phyloP scores from a whole-genome alignment of 2,113 vertebrate species.

The Petaurus breviceps region DNA sequence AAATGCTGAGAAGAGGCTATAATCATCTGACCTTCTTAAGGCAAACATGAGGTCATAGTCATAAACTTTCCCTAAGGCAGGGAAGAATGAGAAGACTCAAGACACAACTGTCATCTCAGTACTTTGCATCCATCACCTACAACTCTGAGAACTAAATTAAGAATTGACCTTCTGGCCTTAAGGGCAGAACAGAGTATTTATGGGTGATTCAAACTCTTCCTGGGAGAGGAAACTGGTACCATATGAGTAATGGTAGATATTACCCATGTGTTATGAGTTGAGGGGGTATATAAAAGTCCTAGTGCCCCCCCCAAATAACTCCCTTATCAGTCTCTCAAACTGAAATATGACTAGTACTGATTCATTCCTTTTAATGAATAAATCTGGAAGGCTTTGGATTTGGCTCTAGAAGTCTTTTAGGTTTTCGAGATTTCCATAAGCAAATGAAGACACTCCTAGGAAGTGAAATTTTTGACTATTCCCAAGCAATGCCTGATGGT shows the following conservation, averaged over 20 bases:
- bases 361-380: neutral
- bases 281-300: neutral
- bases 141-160: conserved; percentile 23
- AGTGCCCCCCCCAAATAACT: neutral
- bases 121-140: neutral
- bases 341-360: neutral
- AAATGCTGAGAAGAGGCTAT: neutral
- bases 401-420: neutral
- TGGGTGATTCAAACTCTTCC: neutral
- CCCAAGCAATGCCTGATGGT: neutral
- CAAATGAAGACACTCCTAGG: neutral
- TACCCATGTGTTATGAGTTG: neutral
- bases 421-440: conserved; percentile 12
- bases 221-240: neutral
- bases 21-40: conserved; percentile 3
- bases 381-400: neutral
- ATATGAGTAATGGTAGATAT: neutral
- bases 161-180: neutral
- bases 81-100: neutral
- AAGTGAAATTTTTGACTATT: neutral
- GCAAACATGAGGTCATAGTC: neutral
- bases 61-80: neutral
- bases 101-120: neutral
- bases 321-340: neutral
- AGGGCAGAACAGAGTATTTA: neutral